These are phyloP conservation scores for Aplodontia rufa DNA, from an alignment of 2,113 vertebrate species.

Conservation along the genomic window DNA sequence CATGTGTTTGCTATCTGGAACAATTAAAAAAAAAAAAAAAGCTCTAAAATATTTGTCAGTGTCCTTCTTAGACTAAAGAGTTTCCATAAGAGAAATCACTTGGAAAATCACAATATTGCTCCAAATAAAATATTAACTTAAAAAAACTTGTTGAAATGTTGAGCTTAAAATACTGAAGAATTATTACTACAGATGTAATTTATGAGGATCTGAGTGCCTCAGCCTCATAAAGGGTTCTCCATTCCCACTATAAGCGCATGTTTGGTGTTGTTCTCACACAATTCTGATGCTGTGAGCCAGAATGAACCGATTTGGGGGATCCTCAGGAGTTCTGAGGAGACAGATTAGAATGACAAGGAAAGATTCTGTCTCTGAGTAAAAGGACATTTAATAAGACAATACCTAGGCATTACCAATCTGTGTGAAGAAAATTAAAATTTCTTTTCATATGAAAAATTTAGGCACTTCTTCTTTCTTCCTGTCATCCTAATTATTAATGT, in stretches of 20 bases:
- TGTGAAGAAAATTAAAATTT: constrained; percentile 18
- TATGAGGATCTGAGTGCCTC: constrained; percentile 51
- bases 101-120: constrained; percentile 72
- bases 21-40: constrained; percentile 55
- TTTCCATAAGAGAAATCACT: constrained; percentile 74
- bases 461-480: neutral
- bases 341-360: neutral
- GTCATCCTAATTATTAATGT: neutral
- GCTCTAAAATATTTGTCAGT: constrained; percentile 68
- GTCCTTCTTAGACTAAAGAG: constrained; percentile 55
- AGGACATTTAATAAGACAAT: neutral
- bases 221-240: constrained; percentile 41
- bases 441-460: neutral
- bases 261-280: constrained; percentile 6
- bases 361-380: neutral
- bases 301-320: neutral
- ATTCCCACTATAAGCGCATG: neutral
- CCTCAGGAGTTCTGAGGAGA: neutral
- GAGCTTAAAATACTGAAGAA: constrained; percentile 67
- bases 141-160: constrained; percentile 74
- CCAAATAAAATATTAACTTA: constrained; percentile 78
- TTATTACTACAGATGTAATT: constrained; percentile 65
- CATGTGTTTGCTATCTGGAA: constrained; percentile 71
- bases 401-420: neutral
- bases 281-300: neutral